A percentile compares a stretch with the other conserved stretches of the same genome.
These are phyloP conservation scores for Therioaphis trifolii DNA, from an alignment of 2,888 invertebrate species.

Conservation along the genomic window DNA sequence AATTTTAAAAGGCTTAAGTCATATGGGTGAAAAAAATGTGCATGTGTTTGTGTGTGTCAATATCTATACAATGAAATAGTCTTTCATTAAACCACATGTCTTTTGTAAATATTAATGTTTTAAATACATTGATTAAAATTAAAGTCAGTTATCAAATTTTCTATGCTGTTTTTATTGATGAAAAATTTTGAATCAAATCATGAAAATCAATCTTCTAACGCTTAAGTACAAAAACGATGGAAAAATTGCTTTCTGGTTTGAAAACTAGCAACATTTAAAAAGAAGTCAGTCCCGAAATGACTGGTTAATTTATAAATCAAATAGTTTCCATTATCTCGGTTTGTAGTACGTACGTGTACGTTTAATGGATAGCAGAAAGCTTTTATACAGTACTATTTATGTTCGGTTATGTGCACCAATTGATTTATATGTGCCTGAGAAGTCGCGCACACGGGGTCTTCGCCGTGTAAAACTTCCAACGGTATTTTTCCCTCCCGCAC, in stretches of 20 bases:
- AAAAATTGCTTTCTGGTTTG: neutral
- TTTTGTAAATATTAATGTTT: too few relatives aligned
- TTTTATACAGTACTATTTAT: slow-evolving; percentile 59
- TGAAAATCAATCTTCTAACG: too few relatives aligned
- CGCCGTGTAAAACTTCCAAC: slow-evolving; percentile 50
- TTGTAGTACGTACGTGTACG: slow-evolving; percentile 39
- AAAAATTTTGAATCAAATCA: too few relatives aligned
- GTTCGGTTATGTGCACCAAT: slow-evolving; percentile 60
- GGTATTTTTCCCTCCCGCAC: slow-evolving; percentile 55
- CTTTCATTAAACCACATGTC: too few relatives aligned
- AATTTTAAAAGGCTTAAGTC: too few relatives aligned
- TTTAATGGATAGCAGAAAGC: slow-evolving; percentile 60
- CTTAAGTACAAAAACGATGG: neutral
- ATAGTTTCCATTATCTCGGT: slow-evolving; percentile 60
- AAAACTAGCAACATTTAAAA: slow-evolving; percentile 22
- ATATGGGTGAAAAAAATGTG: too few relatives aligned
- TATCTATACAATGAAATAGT: too few relatives aligned
- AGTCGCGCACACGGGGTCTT: slow-evolving; percentile 39
- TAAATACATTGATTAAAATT: too few relatives aligned
- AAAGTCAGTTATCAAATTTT: too few relatives aligned
- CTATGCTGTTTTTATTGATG: too few relatives aligned
- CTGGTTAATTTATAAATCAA: slow-evolving; percentile 59
- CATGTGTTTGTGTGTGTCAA: too few relatives aligned
- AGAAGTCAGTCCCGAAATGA: slow-evolving; percentile 32
- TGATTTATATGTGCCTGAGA: slow-evolving; percentile 59